Percentiles rank a stretch among this genome's conserved stretches.
Conservation (phyloP, 1,140 invertebrate species). For the Calephelis nemesis region DNA sequence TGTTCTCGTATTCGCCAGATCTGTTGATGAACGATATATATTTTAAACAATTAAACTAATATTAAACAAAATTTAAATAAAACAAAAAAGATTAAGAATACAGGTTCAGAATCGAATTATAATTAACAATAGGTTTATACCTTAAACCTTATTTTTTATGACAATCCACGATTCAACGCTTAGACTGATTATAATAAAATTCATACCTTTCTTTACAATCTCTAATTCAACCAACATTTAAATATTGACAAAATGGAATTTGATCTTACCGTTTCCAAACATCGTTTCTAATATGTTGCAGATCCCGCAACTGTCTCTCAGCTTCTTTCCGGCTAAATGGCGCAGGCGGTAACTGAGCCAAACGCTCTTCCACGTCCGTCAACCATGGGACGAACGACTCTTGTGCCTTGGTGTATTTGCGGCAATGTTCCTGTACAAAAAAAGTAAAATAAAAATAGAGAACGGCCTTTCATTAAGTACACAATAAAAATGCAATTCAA, state of each 20-base stretch:
- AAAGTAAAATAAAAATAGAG: constrained; percentile 1
- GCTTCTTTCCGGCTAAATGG: constrained; percentile 92
- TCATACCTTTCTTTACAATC: too few species aligned
- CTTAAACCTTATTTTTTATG: too few species aligned
- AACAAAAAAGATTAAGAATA: too few species aligned
- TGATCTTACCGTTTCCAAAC: constrained; percentile 87
- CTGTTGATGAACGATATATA: constrained; percentile 56
- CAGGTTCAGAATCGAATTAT: too few species aligned
- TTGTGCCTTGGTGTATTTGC: constrained; percentile 91
- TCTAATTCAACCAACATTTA: too few species aligned
- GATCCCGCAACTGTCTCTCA: constrained; percentile 93
- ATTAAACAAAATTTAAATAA: not conserved
- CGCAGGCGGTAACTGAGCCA: constrained; percentile 88
- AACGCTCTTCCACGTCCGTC: constrained; percentile 90
- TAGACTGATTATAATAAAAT: too few species aligned
- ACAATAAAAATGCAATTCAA: too few species aligned
- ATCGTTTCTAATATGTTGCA: constrained; percentile 94
- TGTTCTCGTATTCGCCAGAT: constrained; percentile 95
- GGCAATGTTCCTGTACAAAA: constrained; percentile 87
- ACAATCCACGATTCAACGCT: too few species aligned
- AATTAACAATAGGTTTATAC: too few species aligned
- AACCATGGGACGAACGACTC: constrained; percentile 95
- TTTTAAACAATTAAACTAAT: not conserved
- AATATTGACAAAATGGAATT: not conserved
- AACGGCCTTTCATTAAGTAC: not conserved